Evolutionary conservation across 2,797 vertebrate genomes (phyloP), one percentile per base, ranked within the genome.

Genomic region (Peromyscus eremicus): DNA sequence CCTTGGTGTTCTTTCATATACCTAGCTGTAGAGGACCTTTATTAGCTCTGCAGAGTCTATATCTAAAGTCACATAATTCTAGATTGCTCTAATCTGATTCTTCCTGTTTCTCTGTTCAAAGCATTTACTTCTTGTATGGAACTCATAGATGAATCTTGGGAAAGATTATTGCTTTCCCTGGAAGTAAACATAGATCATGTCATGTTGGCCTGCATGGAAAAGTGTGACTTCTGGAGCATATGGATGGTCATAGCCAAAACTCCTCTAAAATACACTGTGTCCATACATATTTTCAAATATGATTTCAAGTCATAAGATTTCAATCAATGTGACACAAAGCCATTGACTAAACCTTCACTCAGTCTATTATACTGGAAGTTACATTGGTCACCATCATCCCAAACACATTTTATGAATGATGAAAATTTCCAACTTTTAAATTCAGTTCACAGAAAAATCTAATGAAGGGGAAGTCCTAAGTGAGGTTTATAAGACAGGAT

Each of bases 271-370:
- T 71, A 73, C 21, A 73, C n/a, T 40, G n/a, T 73, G n/a, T 23
- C 1, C n/a, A 32, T 11, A 66, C n/a, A 71, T 71, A 19, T 73
- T 73, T 12, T 40, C n/a, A 73, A 10, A 32, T 43, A 17, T 94
- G 75, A 76, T 73, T 95, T 93, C 71, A 85, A 96, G 76, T 71
- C 13, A n/a, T 11, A 37, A 89, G 46, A 88, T 82, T 94, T 92
- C 62, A 60, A 46, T 46, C 19, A 84, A 32, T 32, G 68, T n/a
- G 68, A 13, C 68, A 70, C 68, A 70, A 70, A n/a, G 34, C 16
- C 34, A 70, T n/a, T 17, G 2, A 19, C 14, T 70, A 8, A 70
- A 6, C 17, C 68, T 70, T 96, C 64, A 55, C 11, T 85, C 23
- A 55, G n/a, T 88, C 71, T 37, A 0, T 85, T 60, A 75, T 37